Conservation (phyloP, 2,113 vertebrate species). For the Rattus rattus region DNA sequence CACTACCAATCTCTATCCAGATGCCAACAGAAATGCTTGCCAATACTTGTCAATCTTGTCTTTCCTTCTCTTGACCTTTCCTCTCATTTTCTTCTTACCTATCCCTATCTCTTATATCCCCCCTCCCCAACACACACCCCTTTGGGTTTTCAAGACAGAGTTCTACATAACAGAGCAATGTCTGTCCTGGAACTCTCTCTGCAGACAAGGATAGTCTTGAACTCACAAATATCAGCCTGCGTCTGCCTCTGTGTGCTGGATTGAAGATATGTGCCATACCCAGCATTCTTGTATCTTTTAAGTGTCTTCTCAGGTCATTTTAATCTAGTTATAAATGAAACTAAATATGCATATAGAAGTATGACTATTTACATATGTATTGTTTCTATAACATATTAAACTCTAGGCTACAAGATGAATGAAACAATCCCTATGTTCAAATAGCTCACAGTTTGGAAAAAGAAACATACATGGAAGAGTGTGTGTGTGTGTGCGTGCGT, state of each 20-base stretch:
- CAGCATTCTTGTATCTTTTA: neutral
- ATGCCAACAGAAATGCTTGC: neutral
- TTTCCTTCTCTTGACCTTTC: neutral
- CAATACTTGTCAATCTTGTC: neutral
- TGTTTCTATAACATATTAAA: neutral
- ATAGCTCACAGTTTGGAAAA: neutral
- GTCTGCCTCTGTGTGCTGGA: no score
- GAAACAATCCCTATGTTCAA: neutral
- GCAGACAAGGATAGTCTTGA: no score
- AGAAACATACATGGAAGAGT: neutral
- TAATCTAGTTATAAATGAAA: neutral
- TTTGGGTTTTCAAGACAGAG: no score
- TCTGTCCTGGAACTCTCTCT: no score
- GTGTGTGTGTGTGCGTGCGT: no score
- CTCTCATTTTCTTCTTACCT: neutral
- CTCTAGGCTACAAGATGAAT: neutral
- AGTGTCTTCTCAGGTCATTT: conserved; percentile 5
- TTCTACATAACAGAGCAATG: no score
- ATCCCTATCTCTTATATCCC: neutral
- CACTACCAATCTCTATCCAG: neutral
- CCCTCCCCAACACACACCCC: no score
- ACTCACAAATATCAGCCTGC: no score
- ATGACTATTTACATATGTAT: neutral
- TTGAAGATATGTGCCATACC: no score
- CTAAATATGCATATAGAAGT: neutral